These are phyloP conservation scores for Neoseiulus cucumeris DNA, from an alignment of 1,140 invertebrate genomes.

Conservation along the genomic window DNA sequence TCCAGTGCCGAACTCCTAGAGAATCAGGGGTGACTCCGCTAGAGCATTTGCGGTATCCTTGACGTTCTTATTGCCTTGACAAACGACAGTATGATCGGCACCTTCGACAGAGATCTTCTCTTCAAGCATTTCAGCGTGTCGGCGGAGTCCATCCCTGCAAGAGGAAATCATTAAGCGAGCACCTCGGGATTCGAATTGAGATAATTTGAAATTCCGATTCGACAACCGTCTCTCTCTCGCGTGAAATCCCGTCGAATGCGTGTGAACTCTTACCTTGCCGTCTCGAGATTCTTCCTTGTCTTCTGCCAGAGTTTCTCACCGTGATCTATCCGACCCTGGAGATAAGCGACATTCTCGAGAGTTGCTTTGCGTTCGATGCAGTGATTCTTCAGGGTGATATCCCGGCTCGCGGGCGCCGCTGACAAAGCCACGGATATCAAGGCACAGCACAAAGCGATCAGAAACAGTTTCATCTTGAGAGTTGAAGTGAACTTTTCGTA, in stretches of 20 bases:
- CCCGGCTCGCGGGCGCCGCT: neutral
- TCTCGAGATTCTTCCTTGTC: constrained; percentile 3
- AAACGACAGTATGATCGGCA: neutral
- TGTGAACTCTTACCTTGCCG: neutral
- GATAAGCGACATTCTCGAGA: neutral
- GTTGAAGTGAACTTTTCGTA: too few species aligned
- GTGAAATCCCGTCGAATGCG: too few species aligned
- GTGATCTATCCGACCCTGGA: neutral
- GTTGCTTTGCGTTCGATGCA: constrained; percentile 7
- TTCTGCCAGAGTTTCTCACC: neutral
- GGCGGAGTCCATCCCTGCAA: constrained; percentile 3
- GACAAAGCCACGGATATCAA: too few species aligned
- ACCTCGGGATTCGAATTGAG: too few species aligned
- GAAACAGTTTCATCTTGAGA: too few species aligned
- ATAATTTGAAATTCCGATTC: too few species aligned
- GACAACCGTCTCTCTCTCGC: too few species aligned
- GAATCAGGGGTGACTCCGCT: neutral
- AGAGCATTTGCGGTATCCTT: neutral
- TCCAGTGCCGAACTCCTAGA: too few species aligned
- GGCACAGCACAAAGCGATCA: too few species aligned
- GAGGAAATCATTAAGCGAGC: too few species aligned
- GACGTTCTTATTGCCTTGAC: neutral
- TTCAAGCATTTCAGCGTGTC: neutral
- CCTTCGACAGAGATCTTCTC: constrained; percentile 1
- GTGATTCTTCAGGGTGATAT: neutral